Evolutionary conservation across 2,888 invertebrate genomes (phyloP).

Genomic region (Lithosia quadra): DNA sequence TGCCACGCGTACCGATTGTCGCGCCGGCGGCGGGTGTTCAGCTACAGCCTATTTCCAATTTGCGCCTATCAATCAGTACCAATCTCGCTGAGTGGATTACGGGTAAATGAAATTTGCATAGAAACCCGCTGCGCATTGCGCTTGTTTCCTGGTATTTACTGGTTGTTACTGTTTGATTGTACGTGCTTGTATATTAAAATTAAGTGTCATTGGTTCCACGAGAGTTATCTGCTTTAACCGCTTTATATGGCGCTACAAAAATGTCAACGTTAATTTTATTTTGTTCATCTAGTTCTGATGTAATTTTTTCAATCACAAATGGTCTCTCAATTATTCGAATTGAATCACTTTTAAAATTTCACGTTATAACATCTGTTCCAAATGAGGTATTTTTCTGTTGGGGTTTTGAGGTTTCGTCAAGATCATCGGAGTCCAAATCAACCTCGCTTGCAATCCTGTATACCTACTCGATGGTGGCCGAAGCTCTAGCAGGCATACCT

Average conservation of each 20-base stretch:
- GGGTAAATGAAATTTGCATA: slow-evolving; percentile 90
- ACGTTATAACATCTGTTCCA: too few species aligned
- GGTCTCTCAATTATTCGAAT: too few species aligned
- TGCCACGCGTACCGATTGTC: slow-evolving; percentile 58
- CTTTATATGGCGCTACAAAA: neutral
- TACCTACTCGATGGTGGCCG: too few species aligned
- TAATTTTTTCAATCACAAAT: too few species aligned
- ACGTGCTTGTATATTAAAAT: slow-evolving; percentile 48
- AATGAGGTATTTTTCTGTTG: too few species aligned
- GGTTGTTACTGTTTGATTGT: slow-evolving; percentile 47
- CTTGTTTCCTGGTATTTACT: slow-evolving; percentile 73
- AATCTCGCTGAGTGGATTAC: slow-evolving; percentile 91
- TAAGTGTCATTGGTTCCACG: slow-evolving; percentile 22
- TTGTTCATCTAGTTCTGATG: too few species aligned
- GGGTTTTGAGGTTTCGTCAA: too few species aligned
- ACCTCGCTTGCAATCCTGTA: too few species aligned
- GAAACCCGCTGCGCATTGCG: slow-evolving; percentile 73
- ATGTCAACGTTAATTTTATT: neutral
- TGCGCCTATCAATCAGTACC: slow-evolving; percentile 90
- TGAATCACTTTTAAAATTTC: too few species aligned
- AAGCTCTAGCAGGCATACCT: too few species aligned
- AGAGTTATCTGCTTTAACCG: neutral
- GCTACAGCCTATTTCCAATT: slow-evolving; percentile 88
- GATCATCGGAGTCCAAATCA: too few species aligned
- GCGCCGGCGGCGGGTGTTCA: slow-evolving; percentile 57